Evolutionary conservation across 2,888 invertebrate genomes (phyloP), one percentile per base, ranked within the genome.

Genomic region (Epistrophella euchroma): DNA sequence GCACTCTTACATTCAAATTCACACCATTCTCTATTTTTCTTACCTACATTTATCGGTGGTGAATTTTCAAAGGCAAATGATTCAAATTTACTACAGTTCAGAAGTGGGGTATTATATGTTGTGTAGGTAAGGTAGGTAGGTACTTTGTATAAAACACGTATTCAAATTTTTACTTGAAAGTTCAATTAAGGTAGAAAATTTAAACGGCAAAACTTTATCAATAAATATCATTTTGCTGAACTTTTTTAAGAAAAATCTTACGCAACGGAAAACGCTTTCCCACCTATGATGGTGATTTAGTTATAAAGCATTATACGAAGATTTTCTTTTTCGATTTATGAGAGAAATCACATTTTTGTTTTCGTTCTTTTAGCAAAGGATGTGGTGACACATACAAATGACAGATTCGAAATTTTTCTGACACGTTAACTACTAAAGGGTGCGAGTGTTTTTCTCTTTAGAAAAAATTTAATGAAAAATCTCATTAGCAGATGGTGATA

Each of bases 301-400:
- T 32, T 11, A 32, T 0, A 17, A 9, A 3, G 9, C 9, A 55
- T 7, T 2, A 55, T n/a, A n/a, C n/a, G 55, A 55, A n/a, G 4
- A 28, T 55, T 55, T 55, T 17, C n/a, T 55, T 55, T 35, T 56
- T 56, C 62, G 56, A 68, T 50, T 47, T 68, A 37, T 37, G 25
- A 22, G 40, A n/a, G 17, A 45, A 66, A 66, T 56, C 43, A 56
- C 13, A 3, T n/a, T 37, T 52, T 11, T 25, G 7, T 55, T 28
- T 32, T 15, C n/a, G n/a, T 43, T 7, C 28, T 40, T n/a, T 43
- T 4, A 60, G 17, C 11, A 56, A 32, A 17, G 28, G 6, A 56
- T 60, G 11, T 56, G 32, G 66, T 7, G 45, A 55, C 55, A 75
- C 55, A 66, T 32, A 32, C 9, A 56, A 64, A 43, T 74, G 37